A percentile compares a stretch with the other conserved stretches of the same genome.
Evolutionary conservation across 2,888 invertebrate species (phyloP).

Genomic region (Melanargia galathea): DNA sequence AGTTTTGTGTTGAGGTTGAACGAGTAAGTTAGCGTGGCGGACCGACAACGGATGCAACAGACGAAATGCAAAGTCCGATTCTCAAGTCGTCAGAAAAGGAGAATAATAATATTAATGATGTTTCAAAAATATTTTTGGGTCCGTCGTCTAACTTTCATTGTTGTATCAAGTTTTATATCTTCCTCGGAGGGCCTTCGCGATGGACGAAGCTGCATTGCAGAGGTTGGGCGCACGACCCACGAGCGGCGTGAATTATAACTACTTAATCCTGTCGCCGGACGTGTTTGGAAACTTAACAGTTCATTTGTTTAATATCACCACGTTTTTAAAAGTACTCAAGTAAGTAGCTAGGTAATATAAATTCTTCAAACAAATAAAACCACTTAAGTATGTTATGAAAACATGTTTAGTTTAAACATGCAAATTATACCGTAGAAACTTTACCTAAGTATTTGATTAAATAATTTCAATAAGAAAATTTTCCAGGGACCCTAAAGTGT

Average conservation of each 20-base stretch:
- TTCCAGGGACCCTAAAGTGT: too few species aligned
- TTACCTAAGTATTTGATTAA: too few species aligned
- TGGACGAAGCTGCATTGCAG: constrained; percentile 41
- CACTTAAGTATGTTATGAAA: too few species aligned
- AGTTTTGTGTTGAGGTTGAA: constrained; percentile 24
- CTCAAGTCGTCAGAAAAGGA: constrained; percentile 7
- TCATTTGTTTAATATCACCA: constrained; percentile 16
- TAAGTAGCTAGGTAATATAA: background rate
- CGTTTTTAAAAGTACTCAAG: background rate
- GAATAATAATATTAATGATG: constrained; percentile 13
- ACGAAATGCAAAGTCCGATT: constrained; percentile 9
- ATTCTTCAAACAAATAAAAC: background rate
- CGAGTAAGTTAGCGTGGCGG: constrained; percentile 17
- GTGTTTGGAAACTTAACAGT: constrained; percentile 31
- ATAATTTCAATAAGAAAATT: too few species aligned
- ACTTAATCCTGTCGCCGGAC: constrained; percentile 34
- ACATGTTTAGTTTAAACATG: too few species aligned
- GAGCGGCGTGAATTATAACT: constrained; percentile 38
- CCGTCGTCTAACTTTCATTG: constrained; percentile 10
- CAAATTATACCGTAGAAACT: too few species aligned
- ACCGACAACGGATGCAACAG: constrained; percentile 24
- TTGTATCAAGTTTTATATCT: constrained; percentile 30
- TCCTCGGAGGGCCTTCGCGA: constrained; percentile 31
- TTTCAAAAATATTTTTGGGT: constrained; percentile 21
- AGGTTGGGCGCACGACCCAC: constrained; percentile 36